Base-by-base conservation (phyloP, 2,888 invertebrate genomes). In the Ophion costatus region DNA sequence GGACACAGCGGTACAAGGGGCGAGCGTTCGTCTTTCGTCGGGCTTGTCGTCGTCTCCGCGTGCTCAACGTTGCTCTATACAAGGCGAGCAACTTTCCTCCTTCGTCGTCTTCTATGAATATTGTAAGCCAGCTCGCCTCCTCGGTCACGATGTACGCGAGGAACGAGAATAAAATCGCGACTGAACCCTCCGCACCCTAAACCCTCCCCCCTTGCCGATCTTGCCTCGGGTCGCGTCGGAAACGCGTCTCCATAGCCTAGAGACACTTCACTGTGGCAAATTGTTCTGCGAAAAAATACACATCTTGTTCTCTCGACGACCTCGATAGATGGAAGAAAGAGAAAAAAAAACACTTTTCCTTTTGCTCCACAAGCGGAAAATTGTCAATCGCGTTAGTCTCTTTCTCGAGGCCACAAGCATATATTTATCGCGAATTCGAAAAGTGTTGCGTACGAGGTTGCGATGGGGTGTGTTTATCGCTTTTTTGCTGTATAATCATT, bases 91-190 rank as follows among this genome's bases (percentile, higher is more conserved):
- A 82, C 83, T 83, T 83, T 79, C 78, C 74, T 74, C 69, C 83
- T 74, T 59, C 79, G 64, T 6, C 38, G 79, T 66, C 64, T 79
- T 79, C 79, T 70, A 77, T 76, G 83, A 83, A 83, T 83, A 83
- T 85, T 83, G 76, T 63, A 77, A 80, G 77, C 64, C 69, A 73
- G 33, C 70, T 61, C 22, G 71, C 70, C 57, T 63, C 63, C 77
- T 83, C 57, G 69, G 76, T 85, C 66, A 51, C 57, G 61, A 79
- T 74, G 73, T 78, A 67, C 59, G 59, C 73, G 75, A 20, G 29
- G n/a, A 67, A 73, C 33, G 79, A 75, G 71, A 66, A 63, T 79
- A 70, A 85, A 79, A 85, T 76, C 73, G 79, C 79, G 79, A 70
- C 82, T 61, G 51, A 77, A 82, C 66, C 22, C 64, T 51, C 45